Percentiles rank a stretch among this genome's conserved stretches.
These are phyloP conservation scores for Damaliscus lunatus DNA, from an alignment of 2,113 vertebrate genomes.

Conservation along the genomic window DNA sequence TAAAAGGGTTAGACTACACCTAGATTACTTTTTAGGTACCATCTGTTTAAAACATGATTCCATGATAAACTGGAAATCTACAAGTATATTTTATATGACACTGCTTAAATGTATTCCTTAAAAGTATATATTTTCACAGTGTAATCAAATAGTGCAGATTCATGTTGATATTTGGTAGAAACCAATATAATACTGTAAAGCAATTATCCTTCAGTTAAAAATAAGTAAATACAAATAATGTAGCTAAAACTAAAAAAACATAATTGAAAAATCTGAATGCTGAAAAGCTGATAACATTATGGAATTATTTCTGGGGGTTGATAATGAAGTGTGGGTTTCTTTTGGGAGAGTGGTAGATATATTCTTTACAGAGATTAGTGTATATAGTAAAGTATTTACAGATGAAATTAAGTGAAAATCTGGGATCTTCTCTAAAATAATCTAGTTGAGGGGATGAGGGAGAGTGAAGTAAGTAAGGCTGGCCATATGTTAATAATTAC, in stretches of 20 bases:
- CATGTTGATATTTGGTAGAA: background rate
- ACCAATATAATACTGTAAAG: background rate
- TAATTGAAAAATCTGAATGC: background rate
- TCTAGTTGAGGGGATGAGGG: background rate
- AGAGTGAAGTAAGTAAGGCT: background rate
- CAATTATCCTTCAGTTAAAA: background rate
- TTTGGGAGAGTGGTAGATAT: background rate
- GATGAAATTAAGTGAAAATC: background rate
- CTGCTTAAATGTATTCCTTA: background rate
- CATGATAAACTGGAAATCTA: background rate
- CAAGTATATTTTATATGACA: background rate
- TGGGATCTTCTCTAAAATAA: constrained; percentile 18
- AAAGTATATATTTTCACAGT: background rate
- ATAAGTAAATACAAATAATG: background rate
- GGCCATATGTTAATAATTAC: background rate
- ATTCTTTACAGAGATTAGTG: background rate
- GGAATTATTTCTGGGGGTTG: background rate
- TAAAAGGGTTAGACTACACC: background rate
- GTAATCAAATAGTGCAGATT: background rate
- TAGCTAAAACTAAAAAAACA: constrained; percentile 21
- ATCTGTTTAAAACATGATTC: background rate
- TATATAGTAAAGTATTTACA: background rate
- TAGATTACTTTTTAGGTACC: background rate
- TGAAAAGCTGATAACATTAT: constrained; percentile 10
- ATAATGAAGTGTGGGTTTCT: background rate